Conservation (phyloP, 2,888 invertebrate genomes). For the Agelastica alni region DNA sequence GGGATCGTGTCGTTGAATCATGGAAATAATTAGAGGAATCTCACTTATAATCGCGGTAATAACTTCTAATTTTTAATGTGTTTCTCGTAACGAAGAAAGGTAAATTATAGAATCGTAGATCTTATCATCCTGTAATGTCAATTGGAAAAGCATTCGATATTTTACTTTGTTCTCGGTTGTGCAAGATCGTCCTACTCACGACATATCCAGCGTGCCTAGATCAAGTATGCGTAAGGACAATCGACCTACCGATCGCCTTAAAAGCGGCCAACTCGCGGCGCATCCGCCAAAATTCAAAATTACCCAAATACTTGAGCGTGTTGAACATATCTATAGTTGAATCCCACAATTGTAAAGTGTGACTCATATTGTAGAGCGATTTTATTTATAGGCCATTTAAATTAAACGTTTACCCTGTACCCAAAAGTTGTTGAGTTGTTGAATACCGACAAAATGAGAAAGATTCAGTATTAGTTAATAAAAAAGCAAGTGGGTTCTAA, state of each 20-base stretch:
- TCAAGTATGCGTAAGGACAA: constrained; percentile 31
- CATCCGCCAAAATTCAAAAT: neutral
- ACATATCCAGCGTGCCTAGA: constrained; percentile 37
- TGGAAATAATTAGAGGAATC: too few species aligned
- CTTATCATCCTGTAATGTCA: constrained; percentile 21
- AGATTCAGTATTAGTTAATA: too few species aligned
- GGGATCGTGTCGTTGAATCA: too few species aligned
- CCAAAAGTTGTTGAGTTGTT: too few species aligned
- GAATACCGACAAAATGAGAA: too few species aligned
- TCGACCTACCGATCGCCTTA: constrained; percentile 15
- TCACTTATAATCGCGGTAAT: neutral
- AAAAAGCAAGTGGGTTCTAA: too few species aligned
- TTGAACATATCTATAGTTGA: too few species aligned
- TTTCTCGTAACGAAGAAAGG: constrained; percentile 4
- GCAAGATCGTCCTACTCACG: constrained; percentile 39
- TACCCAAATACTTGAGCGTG: neutral
- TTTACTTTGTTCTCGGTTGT: constrained; percentile 31
- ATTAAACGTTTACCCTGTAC: too few species aligned
- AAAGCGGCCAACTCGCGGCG: neutral
- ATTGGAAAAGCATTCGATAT: constrained; percentile 16
- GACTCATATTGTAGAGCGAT: too few species aligned
- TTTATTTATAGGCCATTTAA: too few species aligned
- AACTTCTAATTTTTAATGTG: neutral
- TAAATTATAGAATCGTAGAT: constrained; percentile 16
- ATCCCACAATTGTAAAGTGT: too few species aligned